Conservation (phyloP, 2,888 invertebrate genomes). For the Diachrysia chrysitis region DNA sequence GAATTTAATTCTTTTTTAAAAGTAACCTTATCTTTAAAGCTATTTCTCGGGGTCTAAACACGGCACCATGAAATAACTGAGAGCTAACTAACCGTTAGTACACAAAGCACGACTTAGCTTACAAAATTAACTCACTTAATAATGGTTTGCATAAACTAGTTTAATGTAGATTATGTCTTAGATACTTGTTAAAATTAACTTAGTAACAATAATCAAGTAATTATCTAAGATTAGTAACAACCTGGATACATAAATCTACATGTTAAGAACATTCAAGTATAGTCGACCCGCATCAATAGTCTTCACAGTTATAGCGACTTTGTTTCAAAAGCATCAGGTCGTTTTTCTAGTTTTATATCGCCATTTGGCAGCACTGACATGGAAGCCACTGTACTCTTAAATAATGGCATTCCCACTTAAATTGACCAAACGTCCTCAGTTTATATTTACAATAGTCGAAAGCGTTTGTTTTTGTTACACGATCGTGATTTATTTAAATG, state of each 20-base stretch:
- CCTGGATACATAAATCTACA: slow-evolving; percentile 19
- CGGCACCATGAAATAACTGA: slow-evolving; percentile 24
- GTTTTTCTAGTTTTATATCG: too few relatives aligned
- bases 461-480: not conserved
- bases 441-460: not conserved
- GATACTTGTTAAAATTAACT: slow-evolving; percentile 24
- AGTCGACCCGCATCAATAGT: not conserved
- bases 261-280: not conserved
- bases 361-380: not conserved
- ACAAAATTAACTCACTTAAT: slow-evolving; percentile 37
- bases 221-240: slow-evolving; percentile 8
- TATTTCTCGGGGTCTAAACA: not conserved
- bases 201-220: slow-evolving; percentile 16
- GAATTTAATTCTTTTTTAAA: too few relatives aligned
- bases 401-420: not conserved
- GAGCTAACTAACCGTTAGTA: slow-evolving; percentile 21
- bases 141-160: slow-evolving; percentile 6
- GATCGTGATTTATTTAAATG: not conserved
- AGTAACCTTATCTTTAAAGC: not conserved
- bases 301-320: not conserved
- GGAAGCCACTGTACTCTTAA: not conserved
- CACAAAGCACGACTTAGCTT: slow-evolving; percentile 36
- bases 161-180: slow-evolving; percentile 22
- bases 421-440: not conserved
- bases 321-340: too few relatives aligned